These are phyloP conservation scores for Parasteatoda tepidariorum DNA, from an alignment of 1,140 invertebrate species.

Conservation along the genomic window DNA sequence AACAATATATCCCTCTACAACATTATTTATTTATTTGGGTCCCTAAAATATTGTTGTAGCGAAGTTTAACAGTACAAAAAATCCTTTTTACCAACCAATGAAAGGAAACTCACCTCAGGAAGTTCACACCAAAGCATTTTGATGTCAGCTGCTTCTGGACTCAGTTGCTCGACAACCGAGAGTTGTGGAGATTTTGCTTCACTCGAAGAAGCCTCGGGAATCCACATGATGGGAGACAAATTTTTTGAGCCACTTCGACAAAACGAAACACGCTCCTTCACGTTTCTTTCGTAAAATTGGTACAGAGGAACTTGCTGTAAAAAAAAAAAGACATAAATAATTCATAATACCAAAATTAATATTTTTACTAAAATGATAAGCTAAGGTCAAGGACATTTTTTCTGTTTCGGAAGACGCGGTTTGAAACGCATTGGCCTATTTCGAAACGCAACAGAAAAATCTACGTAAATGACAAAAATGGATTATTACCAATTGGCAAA, in stretches of 20 bases:
- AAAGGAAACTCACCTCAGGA: constrained; percentile 77
- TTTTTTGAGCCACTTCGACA: constrained; percentile 45
- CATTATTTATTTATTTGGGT: no score
- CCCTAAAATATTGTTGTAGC: no score
- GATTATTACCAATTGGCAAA: no score
- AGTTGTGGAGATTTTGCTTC: not conserved
- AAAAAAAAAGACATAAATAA: not conserved
- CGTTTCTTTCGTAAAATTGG: constrained; percentile 87
- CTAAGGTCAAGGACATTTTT: not conserved
- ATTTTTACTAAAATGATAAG: not conserved
- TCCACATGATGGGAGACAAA: constrained; percentile 45
- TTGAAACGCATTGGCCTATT: not conserved
- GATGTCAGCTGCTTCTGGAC: constrained; percentile 51
- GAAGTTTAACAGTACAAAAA: no score
- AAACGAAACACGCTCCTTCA: constrained; percentile 74
- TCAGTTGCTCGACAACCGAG: constrained; percentile 52
- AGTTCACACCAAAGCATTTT: constrained; percentile 88
- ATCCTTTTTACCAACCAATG: no score
- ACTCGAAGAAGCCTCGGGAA: not conserved
- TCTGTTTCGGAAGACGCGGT: no score
- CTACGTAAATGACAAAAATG: no score
- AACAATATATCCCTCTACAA: no score
- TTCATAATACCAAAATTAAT: not conserved
- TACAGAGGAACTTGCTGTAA: constrained; percentile 84
- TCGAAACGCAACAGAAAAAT: not conserved